Evolutionary conservation across 2,888 invertebrate genomes (phyloP), one percentile per base, ranked within the genome.

Genomic region (Leucophora obtusa): DNA sequence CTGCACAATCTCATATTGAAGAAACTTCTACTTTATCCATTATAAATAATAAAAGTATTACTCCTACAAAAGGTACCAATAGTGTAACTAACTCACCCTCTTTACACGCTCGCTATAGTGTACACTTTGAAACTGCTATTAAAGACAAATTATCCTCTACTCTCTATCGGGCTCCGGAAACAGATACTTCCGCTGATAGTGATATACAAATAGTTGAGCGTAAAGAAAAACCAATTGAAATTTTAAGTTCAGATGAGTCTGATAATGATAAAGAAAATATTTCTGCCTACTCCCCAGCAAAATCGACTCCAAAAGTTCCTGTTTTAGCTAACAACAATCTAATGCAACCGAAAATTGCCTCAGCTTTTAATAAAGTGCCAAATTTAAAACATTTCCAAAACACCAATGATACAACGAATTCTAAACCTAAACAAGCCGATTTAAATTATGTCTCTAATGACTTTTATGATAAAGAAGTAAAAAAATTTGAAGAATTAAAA

Each of bases 401-500:
- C n/a, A 69, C 21, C 2, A 33, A 11, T 0, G 33, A 65, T 0
- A 17, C 54, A 11, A 1, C 56, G 24, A 50, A 14, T 11, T 0
- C 50, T 24, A 38, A 6, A 0, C 33, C 2, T 38, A 28, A 6
- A 6, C 3, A 28, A 28, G 6, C 28, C 28, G 82, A 15, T 9
- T 10, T 63, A 0, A 60, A 66, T 50, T 73, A 79, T 15, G 88
- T 90, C 0, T 87, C 88, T 0, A 76, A 83, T 8, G 86, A 86
- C 1, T 86, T 83, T 56, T 87, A 85, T 63, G 90, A 92, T 17
- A 91, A 91, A 4, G 92, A 93, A 85, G 83, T 91, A 0, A 87
- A 84, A 53, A 92, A 92, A 79, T 85, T 93, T 0, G 86, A 89
- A 3, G 89, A 91, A 0, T 83, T 93, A 69, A 89, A 89, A 53